Evolutionary conservation across 2,888 invertebrate genomes (phyloP), one percentile per base, ranked within the genome.

Genomic region (Phlogophora meticulosa): DNA sequence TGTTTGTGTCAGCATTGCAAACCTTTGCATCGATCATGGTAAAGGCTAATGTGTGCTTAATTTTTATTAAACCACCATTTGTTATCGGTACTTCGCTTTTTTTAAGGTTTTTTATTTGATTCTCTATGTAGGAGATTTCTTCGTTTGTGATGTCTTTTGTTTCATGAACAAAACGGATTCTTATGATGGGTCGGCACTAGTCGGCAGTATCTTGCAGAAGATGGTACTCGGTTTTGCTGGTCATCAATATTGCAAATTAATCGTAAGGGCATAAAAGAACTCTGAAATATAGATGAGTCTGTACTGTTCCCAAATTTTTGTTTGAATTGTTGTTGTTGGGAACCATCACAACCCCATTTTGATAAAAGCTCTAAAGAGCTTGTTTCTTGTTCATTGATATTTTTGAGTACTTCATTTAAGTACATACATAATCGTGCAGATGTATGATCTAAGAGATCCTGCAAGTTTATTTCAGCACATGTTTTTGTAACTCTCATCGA

Each of bases 1-100:
- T 64, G 36, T 48, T 43, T 42, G 57, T 64, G 2, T 42, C 49
- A 42, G 56, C 64, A 43, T 56, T 64, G 46, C 55, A 55, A 22
- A 52, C 52, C 42, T 61, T 61, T 42, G 61, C 61, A 55, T 64
- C 64, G 2, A 57, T 46, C 51, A 57, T 64, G 36, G 64, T 64
- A 36, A 43, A 49, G 10, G 49, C 40, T 13, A 64, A 57, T 43
- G 22, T 64, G 22, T 64, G 56, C 43, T 45, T 57, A 32, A 57
- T 57, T 45, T 32, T 15, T 45, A 45, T 20, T 57, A 45, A 32
- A 34, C 32, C 56, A 34, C 56, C 56, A 43, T 45, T 45, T n/a
- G 56, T 34, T 1, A 34, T 45, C 45, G 45, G 32, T 57, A 34
- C 45, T 34, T 45, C 56, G 34, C 56, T 57, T 22, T 13, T 42